phyloP scores from a whole-genome alignment of 2,113 vertebrate species.

The Synchiropus splendidus region DNA sequence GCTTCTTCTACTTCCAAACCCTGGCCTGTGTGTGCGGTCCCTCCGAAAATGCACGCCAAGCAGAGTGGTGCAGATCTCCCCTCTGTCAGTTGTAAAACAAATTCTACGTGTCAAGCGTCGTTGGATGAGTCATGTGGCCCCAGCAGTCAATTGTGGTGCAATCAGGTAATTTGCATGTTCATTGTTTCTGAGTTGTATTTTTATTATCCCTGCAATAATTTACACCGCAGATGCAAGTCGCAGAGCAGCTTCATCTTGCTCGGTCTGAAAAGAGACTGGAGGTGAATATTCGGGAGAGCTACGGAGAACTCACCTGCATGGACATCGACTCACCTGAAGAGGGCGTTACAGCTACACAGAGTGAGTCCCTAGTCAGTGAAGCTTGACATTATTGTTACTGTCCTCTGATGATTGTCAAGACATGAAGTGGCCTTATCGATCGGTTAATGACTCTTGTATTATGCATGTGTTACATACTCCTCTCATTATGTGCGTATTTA shows the following conservation, averaged over 20 bases:
- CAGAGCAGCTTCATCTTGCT: slow-evolving; percentile 77
- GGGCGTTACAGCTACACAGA: slow-evolving; percentile 35
- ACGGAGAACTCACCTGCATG: slow-evolving; percentile 83
- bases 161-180: slow-evolving; percentile 30
- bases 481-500: too few species aligned
- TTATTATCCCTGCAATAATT: slow-evolving; percentile 4
- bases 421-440: too few species aligned
- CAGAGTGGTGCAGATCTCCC: too few species aligned
- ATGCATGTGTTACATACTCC: too few species aligned
- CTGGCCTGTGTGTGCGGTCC: too few species aligned
- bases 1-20: too few species aligned
- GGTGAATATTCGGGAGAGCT: slow-evolving; percentile 67
- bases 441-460: too few species aligned
- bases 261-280: slow-evolving; percentile 70
- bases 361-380: slow-evolving; percentile 53
- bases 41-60: too few species aligned
- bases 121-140: neutral
- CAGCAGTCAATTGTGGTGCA: neutral
- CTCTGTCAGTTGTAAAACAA: too few species aligned
- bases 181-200: neutral
- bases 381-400: too few species aligned
- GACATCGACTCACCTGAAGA: slow-evolving; percentile 80
- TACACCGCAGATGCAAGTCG: slow-evolving; percentile 71
- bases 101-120: too few species aligned
- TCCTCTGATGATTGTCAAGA: too few species aligned